Evolutionary conservation across 2,113 vertebrate species (phyloP), one percentile per base, ranked within the genome.

Genomic region (Crotophaga sulcirostris): DNA sequence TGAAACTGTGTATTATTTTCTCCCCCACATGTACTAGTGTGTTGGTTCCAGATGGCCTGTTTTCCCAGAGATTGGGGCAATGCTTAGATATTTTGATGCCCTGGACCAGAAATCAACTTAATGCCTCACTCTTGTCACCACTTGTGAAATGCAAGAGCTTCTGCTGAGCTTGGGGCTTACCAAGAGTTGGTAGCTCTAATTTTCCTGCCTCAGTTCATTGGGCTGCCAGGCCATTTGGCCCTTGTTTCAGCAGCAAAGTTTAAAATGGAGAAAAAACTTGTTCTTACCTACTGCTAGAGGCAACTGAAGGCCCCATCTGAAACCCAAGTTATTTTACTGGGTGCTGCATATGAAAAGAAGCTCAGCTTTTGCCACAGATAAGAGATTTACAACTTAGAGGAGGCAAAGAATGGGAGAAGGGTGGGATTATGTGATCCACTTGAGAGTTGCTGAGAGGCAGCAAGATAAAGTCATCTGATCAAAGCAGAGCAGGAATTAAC

Each of bases 391-490:
- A 86, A 36, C 72, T 85, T 62, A 8, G 69, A 51, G 74, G 77
- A 72, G 77, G 31, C 52, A 79, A 79, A 95, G 93, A 94, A 92
- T 78, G 74, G 76, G 85, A 93, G 94, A 84, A 92, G 9, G 54
- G 66, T 83, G 85, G 59, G 88, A 94, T 83, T 87, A 52, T 52
- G 44, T 0, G 26, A 77, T 73, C 83, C 64, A 34, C 79, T 88
- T 87, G 5, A 19, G 86, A 74, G 87, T 1, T 34, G 60, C 62
- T 49, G 77, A 78, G 47, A 63, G 81, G 14, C 55, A 51, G 72
- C 15, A 62, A 95, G 95, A 92, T 87, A 84, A 90, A 70, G 76
- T 51, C 86, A 78, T 51, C n/a, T 42, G 73, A 96, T 95, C 94
- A 94, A 95, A 97, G 89, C 73, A 49, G 66, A 56, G 83, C 36